Evolutionary conservation across 1,140 invertebrate genomes (phyloP).

Genomic region (Cyphomyrmex costatus): DNA sequence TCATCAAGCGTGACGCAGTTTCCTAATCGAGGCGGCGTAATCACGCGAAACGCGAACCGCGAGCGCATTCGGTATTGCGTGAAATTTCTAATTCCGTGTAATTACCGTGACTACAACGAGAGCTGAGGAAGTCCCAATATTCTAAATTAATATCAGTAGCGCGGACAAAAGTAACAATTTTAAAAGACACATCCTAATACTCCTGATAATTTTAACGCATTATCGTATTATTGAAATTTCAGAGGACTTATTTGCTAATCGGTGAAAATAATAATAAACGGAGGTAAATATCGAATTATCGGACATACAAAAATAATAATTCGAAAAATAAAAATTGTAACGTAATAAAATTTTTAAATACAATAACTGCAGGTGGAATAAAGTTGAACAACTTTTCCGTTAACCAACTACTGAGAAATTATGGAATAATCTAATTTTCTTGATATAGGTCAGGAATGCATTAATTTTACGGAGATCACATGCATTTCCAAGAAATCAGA

Average conservation of each 20-base stretch:
- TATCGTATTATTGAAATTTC: too few relatives aligned
- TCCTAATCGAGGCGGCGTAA: conserved; percentile 62
- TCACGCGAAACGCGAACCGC: conserved; percentile 17
- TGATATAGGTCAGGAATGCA: neutral
- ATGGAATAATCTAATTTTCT: neutral
- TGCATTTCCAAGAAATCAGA: neutral
- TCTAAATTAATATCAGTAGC: too few relatives aligned
- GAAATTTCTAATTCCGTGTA: conserved; percentile 7
- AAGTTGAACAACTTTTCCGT: neutral
- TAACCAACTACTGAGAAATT: neutral
- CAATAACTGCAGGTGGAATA: neutral
- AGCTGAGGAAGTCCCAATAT: neutral
- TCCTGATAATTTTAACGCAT: neutral
- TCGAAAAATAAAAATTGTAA: neutral
- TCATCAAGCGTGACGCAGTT: conserved; percentile 64
- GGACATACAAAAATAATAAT: neutral
- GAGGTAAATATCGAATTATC: neutral
- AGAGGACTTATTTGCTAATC: too few relatives aligned
- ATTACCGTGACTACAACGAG: neutral
- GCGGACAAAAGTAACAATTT: neutral
- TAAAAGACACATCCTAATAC: neutral
- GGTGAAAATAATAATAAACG: too few relatives aligned
- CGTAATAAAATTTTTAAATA: neutral
- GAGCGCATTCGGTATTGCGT: neutral
- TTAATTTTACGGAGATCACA: neutral